Conservation (phyloP, 2,113 vertebrate genomes). For the Gymnogyps californianus region DNA sequence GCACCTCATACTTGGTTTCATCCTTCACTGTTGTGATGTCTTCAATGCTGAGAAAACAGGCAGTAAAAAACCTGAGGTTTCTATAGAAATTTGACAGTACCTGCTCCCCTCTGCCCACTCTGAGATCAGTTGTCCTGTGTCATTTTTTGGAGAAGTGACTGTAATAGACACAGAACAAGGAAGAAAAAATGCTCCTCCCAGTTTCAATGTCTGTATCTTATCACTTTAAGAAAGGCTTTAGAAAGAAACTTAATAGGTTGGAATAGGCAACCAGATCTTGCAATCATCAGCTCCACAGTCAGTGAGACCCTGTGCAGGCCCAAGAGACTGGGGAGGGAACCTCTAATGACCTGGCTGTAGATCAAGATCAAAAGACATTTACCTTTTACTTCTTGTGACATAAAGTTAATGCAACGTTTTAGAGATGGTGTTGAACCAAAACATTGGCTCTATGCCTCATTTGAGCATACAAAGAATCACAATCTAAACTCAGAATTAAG, state of each 20-base stretch:
- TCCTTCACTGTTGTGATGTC: neutral
- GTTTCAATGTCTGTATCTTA: neutral
- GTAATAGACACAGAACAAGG: neutral
- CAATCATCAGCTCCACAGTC: neutral
- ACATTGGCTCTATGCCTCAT: neutral
- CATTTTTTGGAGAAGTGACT: neutral
- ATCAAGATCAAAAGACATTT: neutral
- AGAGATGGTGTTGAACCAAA: neutral
- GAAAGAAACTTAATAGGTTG: neutral
- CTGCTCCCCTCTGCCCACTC: neutral
- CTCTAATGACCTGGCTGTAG: neutral
- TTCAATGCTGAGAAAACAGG: neutral
- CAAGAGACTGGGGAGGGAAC: neutral
- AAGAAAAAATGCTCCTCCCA: neutral
- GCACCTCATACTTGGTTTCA: neutral
- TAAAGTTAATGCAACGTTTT: neutral
- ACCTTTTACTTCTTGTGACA: constrained; percentile 3
- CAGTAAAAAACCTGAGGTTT: neutral
- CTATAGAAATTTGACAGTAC: neutral
- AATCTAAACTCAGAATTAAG: neutral
- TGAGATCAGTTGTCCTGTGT: neutral
- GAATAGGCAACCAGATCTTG: neutral
- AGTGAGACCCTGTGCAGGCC: neutral
- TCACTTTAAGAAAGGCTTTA: neutral
- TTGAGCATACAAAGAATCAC: neutral